A percentile compares a stretch with the other conserved stretches of the same genome.
These are phyloP conservation scores for Calcarius lapponicus DNA, from an alignment of 2,797 vertebrate genomes.

Conservation along the genomic window DNA sequence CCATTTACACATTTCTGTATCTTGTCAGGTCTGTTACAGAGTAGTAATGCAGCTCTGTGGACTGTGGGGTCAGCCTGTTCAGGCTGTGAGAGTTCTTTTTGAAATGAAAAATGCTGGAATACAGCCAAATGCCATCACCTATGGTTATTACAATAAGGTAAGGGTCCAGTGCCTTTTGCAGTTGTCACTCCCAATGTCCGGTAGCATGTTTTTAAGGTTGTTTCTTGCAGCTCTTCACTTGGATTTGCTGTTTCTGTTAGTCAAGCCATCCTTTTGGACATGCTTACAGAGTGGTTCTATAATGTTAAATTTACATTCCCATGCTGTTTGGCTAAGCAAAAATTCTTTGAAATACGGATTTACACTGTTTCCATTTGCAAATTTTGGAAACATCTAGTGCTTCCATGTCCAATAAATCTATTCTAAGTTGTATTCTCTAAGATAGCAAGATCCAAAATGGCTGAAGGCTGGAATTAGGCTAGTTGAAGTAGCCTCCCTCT, in stretches of 20 bases:
- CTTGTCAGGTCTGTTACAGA: slow-evolving; percentile 92
- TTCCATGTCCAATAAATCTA: neutral
- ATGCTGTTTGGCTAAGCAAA: neutral
- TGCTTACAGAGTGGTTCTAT: neutral
- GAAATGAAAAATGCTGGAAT: slow-evolving; percentile 97
- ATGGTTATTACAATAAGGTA: slow-evolving; percentile 89
- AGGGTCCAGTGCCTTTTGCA: neutral
- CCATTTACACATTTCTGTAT: neutral
- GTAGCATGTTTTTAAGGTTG: neutral
- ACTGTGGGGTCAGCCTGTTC: slow-evolving; percentile 90
- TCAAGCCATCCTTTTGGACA: neutral
- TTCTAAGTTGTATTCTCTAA: neutral
- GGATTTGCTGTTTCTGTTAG: neutral
- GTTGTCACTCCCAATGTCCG: neutral
- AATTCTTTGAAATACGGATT: neutral
- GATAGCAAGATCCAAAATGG: neutral
- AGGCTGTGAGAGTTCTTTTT: slow-evolving; percentile 93
- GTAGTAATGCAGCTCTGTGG: slow-evolving; percentile 98
- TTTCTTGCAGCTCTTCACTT: neutral
- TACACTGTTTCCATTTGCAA: neutral
- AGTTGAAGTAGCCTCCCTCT: neutral
- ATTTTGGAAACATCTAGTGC: neutral
- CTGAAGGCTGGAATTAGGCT: neutral
- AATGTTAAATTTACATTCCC: neutral
- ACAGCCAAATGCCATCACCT: slow-evolving; percentile 95